phyloP scores from a whole-genome alignment of 2,113 vertebrate species.

The Onychostoma macrolepis region DNA sequence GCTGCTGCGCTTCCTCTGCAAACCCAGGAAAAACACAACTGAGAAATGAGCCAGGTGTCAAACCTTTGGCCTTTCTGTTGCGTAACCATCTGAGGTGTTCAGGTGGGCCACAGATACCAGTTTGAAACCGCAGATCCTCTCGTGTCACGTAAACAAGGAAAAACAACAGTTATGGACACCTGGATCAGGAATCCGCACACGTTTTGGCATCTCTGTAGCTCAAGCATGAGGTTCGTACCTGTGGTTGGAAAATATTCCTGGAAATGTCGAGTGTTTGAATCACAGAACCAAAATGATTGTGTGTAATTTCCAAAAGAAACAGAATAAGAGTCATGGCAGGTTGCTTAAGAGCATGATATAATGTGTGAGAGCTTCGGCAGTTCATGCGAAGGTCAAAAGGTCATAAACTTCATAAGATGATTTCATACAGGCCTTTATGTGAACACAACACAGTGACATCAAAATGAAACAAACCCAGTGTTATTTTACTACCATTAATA shows the following conservation, averaged over 20 bases:
- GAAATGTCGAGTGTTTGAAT: background rate
- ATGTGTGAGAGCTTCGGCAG: background rate
- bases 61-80: background rate
- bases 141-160: background rate
- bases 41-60: slow-evolving; percentile 27
- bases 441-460: background rate
- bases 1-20: background rate
- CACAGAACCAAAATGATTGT: background rate
- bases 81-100: background rate
- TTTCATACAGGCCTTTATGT: background rate
- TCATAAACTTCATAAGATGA: background rate
- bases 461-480: background rate
- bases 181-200: background rate
- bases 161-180: background rate
- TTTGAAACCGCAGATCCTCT: background rate
- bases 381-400: background rate
- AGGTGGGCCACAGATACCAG: background rate
- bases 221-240: background rate
- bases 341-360: slow-evolving; percentile 14
- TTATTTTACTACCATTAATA: background rate
- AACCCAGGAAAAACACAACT: slow-evolving; percentile 5
- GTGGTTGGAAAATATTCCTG: background rate
- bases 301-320: background rate
- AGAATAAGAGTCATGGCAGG: background rate
- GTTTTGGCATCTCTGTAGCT: background rate